Base-by-base conservation (phyloP, 1,140 invertebrate species). In the Triops cancriformis region DNA sequence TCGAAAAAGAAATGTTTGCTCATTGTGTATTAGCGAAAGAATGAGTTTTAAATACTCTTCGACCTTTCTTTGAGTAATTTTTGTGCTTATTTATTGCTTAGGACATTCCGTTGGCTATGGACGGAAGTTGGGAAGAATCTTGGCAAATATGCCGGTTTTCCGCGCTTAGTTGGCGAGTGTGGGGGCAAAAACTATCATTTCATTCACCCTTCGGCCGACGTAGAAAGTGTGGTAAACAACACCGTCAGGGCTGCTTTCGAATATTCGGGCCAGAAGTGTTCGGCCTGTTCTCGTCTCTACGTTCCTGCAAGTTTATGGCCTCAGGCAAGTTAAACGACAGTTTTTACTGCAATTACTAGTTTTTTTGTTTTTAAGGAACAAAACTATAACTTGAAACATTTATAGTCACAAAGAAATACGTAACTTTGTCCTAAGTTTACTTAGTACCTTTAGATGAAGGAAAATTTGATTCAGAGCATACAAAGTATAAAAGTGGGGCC, bases 131-230 rank as follows among this genome's bases (percentile, higher is more conserved):
- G 94, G 14, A 85, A 93, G 73, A 98, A 99, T 83, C 87, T 99
- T 18, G 87, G 89, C 73, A 90, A 85, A 1, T 99, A 98, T 83
- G 88, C 85, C 73, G 96, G 94, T 82, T 99, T 97, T 84, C 98
- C 98, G 0, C 89, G 96, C 81, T 85, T 99, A 5, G 93, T 98
- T 81, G 93, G 93, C 80, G 98, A 99, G 86, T 99, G 97, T 85
- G 98, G 98, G 72, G 98, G 98, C 1, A 99, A 99, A 85, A 99
- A 99, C 86, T 99, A 94, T 85, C 98, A 99, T 83, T 98, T 99
- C 83, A 86, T 99, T 26, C 98, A 99, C 86, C 89, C 92, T 1
- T 91, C 93, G 27, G 98, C 97, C 18, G 91, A 99, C 85, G 86
- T 93, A 0, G 87, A 91, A 18, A 90, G 91, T 42, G 96, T 97